Base-by-base conservation (phyloP, 2,888 invertebrate genomes). In the Ornithoptera priamus region DNA sequence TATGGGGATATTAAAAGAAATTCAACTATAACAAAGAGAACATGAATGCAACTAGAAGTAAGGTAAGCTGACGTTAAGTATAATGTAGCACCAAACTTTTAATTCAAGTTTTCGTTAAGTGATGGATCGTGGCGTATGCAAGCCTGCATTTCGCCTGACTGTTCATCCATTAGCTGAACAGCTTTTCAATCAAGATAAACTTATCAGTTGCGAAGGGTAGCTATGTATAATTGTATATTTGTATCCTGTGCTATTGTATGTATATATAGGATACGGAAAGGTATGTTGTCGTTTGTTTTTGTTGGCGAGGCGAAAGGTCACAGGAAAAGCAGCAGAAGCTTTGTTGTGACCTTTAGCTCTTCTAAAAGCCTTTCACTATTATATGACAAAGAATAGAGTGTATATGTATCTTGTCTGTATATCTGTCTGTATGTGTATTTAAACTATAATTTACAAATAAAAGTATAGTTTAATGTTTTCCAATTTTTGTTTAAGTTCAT, bases 151-250 rank as follows among this genome's bases (percentile, higher is more conserved):
- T 73, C 66, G 75, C 73, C 77, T 75, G 77, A 77, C 77, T 77
- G 76, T 75, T 72, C 78, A 72, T 84, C 85, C 85, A 86, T 87
- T 85, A 87, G 84, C 81, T 81, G 81, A 85, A 87, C 85, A 83
- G 85, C 79, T 84, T 86, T 84, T 85, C 85, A 80, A 86, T 87
- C 86, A 85, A 85, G 85, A 86, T 87, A 83, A 84, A 83, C 83
- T 81, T 84, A 82, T 84, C 85, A 78, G 75, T 76, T 70, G 22
- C 22, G 57, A 58, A 58, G 22, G 22, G 22, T 7, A 5, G 22
- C 22, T 24, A 22, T 24, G 22, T 24, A 22, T 24, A 22, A 58
- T 1, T n/a, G 53, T 53, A n/a, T n/a, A n/a, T 53, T 18, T 18
- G 18, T 53, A 4, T n/a, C 18, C 8, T 6, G n/a, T 53, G 7